phyloP scores from a whole-genome alignment of 1,140 invertebrate genomes.

The Rhyzopertha dominica region DNA sequence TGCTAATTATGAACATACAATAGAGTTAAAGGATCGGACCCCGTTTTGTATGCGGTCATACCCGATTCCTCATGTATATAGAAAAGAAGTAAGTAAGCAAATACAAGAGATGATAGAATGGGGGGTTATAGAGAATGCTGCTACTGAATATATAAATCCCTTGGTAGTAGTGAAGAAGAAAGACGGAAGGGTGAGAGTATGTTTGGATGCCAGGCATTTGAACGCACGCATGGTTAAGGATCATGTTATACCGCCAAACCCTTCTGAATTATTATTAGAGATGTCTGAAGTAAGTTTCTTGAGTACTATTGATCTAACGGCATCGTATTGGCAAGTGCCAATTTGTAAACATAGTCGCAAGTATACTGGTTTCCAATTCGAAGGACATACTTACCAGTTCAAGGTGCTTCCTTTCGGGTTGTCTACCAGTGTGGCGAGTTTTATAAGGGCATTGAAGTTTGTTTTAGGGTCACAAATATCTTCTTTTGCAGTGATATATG shows the following conservation, averaged over 20 bases:
- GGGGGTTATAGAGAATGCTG: not conserved
- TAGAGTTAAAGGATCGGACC: too few relatives aligned
- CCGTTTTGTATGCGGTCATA: too few relatives aligned
- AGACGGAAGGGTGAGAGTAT: not conserved
- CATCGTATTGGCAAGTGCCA: too few relatives aligned
- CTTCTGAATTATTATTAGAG: not conserved
- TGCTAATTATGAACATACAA: too few relatives aligned
- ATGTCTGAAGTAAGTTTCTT: not conserved
- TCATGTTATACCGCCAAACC: not conserved
- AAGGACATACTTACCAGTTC: constrained; percentile 7
- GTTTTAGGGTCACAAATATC: constrained; percentile 1
- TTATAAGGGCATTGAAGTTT: constrained; percentile 3
- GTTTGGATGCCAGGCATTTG: constrained; percentile 2
- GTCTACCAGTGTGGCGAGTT: not conserved
- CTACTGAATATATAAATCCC: not conserved
- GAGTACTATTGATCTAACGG: too few relatives aligned
- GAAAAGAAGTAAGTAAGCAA: too few relatives aligned
- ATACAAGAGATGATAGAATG: too few relatives aligned
- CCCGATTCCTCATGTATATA: too few relatives aligned
- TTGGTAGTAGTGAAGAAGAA: not conserved
- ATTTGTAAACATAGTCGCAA: constrained; percentile 1
- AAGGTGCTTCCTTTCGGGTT: constrained; percentile 11
- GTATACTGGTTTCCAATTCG: constrained; percentile 7
- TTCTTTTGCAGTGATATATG: constrained; percentile 1
- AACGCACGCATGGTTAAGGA: not conserved